Conservation (phyloP, 23 tunicate genomes). For the Trididemnum clinides region DNA sequence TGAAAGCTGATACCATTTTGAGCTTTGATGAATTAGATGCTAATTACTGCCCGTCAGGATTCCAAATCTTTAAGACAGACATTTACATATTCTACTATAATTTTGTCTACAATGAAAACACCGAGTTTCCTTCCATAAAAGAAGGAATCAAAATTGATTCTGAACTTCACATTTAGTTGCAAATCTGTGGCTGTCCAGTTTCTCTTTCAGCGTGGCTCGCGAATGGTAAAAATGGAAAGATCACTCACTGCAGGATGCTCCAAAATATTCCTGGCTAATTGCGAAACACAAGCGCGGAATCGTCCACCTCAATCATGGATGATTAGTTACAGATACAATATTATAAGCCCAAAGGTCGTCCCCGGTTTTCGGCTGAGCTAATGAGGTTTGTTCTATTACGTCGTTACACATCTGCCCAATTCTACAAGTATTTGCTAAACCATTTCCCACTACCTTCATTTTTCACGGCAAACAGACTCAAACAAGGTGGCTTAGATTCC, state of each 20-base stretch:
- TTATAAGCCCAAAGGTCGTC: not conserved
- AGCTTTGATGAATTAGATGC: too few relatives aligned
- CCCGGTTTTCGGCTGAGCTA: not conserved
- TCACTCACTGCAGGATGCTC: slow-evolving; percentile 7
- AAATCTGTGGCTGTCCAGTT: not conserved
- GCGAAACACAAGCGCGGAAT: not conserved
- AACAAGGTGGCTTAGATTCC: not conserved
- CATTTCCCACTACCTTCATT: not conserved
- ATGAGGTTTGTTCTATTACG: not conserved
- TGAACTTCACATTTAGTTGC: too few relatives aligned
- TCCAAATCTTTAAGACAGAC: too few relatives aligned
- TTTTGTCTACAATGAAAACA: too few relatives aligned
- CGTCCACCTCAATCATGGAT: not conserved
- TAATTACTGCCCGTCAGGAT: too few relatives aligned
- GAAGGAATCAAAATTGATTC: too few relatives aligned
- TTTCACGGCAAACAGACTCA: not conserved
- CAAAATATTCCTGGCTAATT: not conserved
- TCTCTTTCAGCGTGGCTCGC: not conserved
- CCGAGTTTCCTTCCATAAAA: too few relatives aligned
- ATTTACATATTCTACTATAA: too few relatives aligned
- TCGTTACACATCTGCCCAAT: not conserved
- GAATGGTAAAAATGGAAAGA: not conserved
- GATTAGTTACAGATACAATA: not conserved
- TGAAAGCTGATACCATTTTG: too few relatives aligned
- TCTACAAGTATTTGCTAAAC: not conserved